Evolutionary conservation across 2,797 vertebrate genomes (phyloP).

Genomic region (Rhynchotus rufescens): DNA sequence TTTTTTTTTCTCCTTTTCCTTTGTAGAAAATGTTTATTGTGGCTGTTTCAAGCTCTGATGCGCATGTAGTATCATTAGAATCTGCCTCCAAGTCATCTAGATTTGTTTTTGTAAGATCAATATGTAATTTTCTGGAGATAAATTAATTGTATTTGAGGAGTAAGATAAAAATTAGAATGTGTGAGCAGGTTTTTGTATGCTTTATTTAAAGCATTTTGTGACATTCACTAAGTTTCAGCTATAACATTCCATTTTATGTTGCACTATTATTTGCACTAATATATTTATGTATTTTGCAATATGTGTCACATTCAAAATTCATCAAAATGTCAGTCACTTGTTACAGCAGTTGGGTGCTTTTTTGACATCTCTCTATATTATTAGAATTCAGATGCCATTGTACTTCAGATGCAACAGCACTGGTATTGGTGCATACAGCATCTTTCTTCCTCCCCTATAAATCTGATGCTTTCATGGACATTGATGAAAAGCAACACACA

Average conservation of each 20-base stretch:
- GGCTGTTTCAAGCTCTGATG: conserved; percentile 2
- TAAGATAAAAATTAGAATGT: not conserved
- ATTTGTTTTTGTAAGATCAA: not conserved
- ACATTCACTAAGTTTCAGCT: not conserved
- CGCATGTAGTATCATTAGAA: not conserved
- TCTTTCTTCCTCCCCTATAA: not conserved
- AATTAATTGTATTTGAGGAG: conserved; percentile 17
- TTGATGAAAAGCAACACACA: conserved; percentile 7
- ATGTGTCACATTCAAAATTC: not conserved
- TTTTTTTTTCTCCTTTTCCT: not conserved
- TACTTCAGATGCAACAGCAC: not conserved
- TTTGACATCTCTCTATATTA: not conserved
- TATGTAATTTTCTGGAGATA: conserved; percentile 41
- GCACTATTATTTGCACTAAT: not conserved
- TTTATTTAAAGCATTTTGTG: conserved; percentile 21
- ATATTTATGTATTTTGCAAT: not conserved
- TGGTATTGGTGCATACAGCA: not conserved
- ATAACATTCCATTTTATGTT: conserved; percentile 2
- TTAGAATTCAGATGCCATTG: not conserved
- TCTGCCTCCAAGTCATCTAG: not conserved
- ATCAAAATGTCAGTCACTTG: not conserved
- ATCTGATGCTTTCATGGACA: not conserved
- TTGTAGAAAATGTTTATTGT: not conserved
- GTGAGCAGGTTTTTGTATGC: not conserved
- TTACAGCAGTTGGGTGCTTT: not conserved